Conservation (phyloP, 1,140 invertebrate genomes). For the Eurosta solidaginis region DNA sequence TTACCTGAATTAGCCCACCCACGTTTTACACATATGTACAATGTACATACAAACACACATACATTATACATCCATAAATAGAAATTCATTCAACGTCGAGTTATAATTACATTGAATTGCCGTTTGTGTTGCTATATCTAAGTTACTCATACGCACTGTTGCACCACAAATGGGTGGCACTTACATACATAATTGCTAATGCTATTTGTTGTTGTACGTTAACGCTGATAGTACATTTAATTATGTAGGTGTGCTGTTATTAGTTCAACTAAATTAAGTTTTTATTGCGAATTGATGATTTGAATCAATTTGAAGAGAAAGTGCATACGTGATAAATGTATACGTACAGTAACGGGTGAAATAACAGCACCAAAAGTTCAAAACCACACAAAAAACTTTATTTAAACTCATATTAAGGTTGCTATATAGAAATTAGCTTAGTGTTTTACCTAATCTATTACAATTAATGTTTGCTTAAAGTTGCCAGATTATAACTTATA, state of each 20-base stretch:
- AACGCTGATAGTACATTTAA: background rate
- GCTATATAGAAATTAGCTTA: no score
- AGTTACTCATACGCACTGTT: conserved; percentile 15
- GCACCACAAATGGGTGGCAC: background rate
- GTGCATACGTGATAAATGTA: no score
- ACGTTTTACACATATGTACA: background rate
- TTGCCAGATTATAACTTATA: no score
- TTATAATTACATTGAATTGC: conserved; percentile 10
- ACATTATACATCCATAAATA: no score
- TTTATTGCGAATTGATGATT: background rate
- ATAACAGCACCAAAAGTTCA: no score
- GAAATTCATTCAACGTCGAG: no score
- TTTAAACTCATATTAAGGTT: no score
- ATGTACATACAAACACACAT: no score
- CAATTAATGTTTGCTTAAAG: no score
- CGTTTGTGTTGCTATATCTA: background rate
- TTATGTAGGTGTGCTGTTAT: background rate
- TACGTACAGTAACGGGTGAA: no score
- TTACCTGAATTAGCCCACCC: background rate
- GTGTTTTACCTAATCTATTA: no score
- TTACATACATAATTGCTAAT: background rate
- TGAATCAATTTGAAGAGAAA: background rate
- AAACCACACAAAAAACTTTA: no score
- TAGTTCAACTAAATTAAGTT: background rate
- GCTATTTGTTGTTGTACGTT: background rate